Conservation (phyloP, 2,113 vertebrate species). For the Cynopterus brachyotis region DNA sequence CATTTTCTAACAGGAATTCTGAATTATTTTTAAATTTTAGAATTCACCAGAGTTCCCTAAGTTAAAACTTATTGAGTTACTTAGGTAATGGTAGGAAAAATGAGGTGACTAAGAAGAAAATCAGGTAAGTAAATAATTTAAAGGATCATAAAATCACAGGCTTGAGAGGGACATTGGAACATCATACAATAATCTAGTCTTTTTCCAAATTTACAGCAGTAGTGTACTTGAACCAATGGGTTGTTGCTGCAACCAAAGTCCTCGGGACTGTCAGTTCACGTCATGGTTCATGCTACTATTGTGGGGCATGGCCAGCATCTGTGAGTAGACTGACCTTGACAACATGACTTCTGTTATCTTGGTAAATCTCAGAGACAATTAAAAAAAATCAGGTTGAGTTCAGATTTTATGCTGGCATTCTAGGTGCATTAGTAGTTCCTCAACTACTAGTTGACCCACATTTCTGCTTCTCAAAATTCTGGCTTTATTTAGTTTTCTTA, state of each 20-base stretch:
- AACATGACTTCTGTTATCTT: not conserved
- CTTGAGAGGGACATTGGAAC: not conserved
- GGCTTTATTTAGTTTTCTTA: not conserved
- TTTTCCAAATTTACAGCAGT: not conserved
- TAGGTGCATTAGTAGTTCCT: not conserved
- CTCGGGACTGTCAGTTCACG: not conserved
- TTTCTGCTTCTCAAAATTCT: slow-evolving; percentile 45
- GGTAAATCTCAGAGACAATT: not conserved
- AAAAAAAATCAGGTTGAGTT: not conserved
- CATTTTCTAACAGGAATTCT: not conserved
- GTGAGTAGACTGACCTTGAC: not conserved
- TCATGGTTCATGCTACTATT: not conserved
- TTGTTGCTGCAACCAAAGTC: not conserved
- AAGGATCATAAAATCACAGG: not conserved
- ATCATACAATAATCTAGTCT: not conserved
- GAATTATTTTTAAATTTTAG: not conserved
- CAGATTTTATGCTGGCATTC: not conserved
- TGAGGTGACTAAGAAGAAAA: slow-evolving; percentile 29
- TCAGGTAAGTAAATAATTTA: not conserved
- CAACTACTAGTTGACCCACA: not conserved
- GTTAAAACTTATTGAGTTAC: not conserved
- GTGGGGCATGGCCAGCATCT: not conserved
- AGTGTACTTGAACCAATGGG: not conserved
- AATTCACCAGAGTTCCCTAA: not conserved
- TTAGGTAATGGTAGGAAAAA: not conserved